A percentile compares a stretch with the other conserved stretches of the same genome.
Evolutionary conservation across 2,888 invertebrate species (phyloP).

Genomic region (Choristoneura rosaceana): DNA sequence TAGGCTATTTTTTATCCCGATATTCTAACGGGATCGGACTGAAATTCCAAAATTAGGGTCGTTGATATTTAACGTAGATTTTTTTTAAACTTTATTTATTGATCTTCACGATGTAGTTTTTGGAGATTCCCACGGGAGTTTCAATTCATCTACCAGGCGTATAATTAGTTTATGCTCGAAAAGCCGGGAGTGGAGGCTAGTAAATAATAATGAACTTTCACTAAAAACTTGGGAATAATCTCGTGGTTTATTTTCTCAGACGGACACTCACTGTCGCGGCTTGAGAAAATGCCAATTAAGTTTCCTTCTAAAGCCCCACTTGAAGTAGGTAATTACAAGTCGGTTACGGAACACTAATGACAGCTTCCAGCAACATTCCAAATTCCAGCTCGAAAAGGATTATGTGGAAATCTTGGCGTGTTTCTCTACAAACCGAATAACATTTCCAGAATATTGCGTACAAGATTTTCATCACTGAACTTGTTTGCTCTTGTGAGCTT

Average conservation of each 20-base stretch:
- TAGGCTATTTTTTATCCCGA: too few species aligned
- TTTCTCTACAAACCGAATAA: neutral
- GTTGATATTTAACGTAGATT: too few species aligned
- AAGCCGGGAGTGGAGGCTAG: too few species aligned
- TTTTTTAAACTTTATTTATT: too few species aligned
- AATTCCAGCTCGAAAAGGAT: slow-evolving; percentile 1
- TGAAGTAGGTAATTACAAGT: neutral
- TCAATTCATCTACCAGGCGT: too few species aligned
- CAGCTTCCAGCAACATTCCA: slow-evolving; percentile 1
- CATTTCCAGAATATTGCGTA: slow-evolving; percentile 3
- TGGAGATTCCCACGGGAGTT: too few species aligned
- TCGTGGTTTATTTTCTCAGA: neutral
- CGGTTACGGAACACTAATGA: neutral
- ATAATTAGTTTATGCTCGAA: too few species aligned
- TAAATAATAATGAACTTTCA: too few species aligned
- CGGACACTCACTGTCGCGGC: neutral
- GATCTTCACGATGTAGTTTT: too few species aligned
- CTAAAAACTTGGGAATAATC: neutral
- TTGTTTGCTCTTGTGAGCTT: neutral
- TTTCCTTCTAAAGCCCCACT: neutral
- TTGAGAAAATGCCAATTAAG: slow-evolving; percentile 15
- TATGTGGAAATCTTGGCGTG: slow-evolving; percentile 6
- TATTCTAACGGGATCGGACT: too few species aligned
- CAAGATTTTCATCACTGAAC: neutral
- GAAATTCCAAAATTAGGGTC: too few species aligned